Evolutionary conservation across 2,113 vertebrate species (phyloP).

Genomic region (chimpanzee (Pan troglodytes)): NHGRI_mPanTro3-v2.1_pri NC_072415.2:43585501-43586000

Average conservation of each 20-base stretch:
- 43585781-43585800: neutral
- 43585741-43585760: neutral
- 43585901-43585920: neutral
- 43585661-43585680: neutral
- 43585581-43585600: neutral
- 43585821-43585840: neutral
- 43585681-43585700: neutral
- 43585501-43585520: neutral
- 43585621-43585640: neutral
- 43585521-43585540: neutral
- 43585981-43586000: neutral
- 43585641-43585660: neutral
- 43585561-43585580: too few relatives aligned
- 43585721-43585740: neutral
- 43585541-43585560: too few relatives aligned
- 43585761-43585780: neutral
- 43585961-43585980: neutral
- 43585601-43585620: neutral
- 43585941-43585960: neutral
- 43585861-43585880: neutral
- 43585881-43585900: neutral
- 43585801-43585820: neutral
- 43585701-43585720: neutral
- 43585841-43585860: neutral
- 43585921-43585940: neutral